Evolutionary conservation across 2,888 invertebrate genomes (phyloP), one percentile per base, ranked within the genome.

Genomic region (Horisme vitalbata): DNA sequence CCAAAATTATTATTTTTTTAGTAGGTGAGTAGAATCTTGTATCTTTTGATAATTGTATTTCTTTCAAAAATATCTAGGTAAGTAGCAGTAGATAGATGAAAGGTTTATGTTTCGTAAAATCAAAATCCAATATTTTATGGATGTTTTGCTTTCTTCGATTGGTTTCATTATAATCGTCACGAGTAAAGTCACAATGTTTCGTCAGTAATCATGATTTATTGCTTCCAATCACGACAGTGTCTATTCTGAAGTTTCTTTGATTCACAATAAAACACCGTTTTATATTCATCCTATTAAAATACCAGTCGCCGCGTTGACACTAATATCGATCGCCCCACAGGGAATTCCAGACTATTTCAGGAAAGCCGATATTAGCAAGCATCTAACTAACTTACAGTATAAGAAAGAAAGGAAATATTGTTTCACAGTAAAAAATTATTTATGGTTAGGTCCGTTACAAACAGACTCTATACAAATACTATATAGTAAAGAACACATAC

Each of bases 271-370:
- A 35, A 36, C 10, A 26, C 32, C 20, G 33, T 27, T 34, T 28
- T 23, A 44, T 44, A 51, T 48, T 36, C 23, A 26, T 36, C 34
- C 35, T 56, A 60, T 64, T 57, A 61, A 65, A 61, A 61, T 61
- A 52, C 61, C 59, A 49, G 53, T 61, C 41, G 33, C 45, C 44
- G 32, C 37, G 59, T 63, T 71, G 74, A 69, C 65, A 68, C 61
- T 62, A 61, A 67, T 70, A 70, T 71, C 65, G 71, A 71, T 67
- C 60, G 64, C 50, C 47, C 59, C 59, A 57, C 58, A 55, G 57
- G 70, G 72, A 77, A 84, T 83, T 76, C 79, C 78, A 66, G 59
- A 66, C 76, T 83, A 85, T 84, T 84, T 83, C 68, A 68, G 77
- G 68, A 56, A 64, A 73, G 69, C 71, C 74, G 55, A 64, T 60